These are phyloP conservation scores for Zapornia atra DNA, from an alignment of 2,113 vertebrate species.

Conservation along the genomic window DNA sequence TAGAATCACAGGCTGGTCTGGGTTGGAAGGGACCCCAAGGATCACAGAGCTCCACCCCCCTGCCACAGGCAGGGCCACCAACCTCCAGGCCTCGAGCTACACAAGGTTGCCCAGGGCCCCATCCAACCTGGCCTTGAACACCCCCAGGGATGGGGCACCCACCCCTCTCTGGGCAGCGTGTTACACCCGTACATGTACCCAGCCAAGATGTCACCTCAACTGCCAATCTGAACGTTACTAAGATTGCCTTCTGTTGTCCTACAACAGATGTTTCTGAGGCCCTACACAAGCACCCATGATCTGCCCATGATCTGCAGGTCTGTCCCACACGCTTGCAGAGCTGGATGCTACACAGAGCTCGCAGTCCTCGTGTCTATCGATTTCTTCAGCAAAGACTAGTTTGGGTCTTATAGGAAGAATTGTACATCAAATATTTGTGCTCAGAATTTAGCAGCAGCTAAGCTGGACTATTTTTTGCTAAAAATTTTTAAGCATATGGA, in stretches of 20 bases:
- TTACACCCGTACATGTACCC: not conserved
- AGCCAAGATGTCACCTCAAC: not conserved
- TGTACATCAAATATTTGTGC: fast-evolving
- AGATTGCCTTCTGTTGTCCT: not conserved
- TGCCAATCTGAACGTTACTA: not conserved
- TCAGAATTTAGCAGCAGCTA: not conserved
- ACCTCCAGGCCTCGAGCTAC: too few relatives aligned
- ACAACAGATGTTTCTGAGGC: fast-evolving
- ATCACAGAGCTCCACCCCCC: too few relatives aligned
- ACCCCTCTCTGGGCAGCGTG: too few relatives aligned
- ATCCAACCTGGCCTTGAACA: too few relatives aligned
- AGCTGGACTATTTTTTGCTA: not conserved
- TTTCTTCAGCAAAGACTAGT: not conserved
- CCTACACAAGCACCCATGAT: fast-evolving
- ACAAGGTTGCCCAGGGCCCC: too few relatives aligned
- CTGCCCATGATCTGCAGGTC: fast-evolving
- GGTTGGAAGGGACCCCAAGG: too few relatives aligned
- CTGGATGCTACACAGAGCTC: not conserved
- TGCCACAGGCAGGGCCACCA: too few relatives aligned
- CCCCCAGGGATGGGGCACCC: too few relatives aligned
- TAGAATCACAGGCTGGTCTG: too few relatives aligned
- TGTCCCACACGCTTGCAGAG: fast-evolving
- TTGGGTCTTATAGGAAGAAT: not conserved
- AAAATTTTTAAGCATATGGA: not conserved
- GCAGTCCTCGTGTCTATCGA: fast-evolving